phyloP scores from a whole-genome alignment of 2,113 vertebrate species.

The Ailurus styani region DNA sequence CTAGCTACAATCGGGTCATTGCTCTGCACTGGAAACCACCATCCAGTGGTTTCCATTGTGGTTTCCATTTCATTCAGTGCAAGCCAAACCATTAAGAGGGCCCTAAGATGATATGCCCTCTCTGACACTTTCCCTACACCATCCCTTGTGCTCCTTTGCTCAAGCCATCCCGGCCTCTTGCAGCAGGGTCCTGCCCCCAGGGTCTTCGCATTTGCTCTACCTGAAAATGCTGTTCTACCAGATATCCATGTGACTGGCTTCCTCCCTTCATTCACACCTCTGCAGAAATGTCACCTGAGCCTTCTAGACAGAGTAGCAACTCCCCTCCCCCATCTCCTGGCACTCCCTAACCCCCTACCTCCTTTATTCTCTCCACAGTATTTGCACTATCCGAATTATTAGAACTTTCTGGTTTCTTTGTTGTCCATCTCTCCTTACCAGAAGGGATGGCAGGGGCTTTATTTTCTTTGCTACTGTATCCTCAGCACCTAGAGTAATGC shows the following conservation, averaged over 20 bases:
- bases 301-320: background rate
- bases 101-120: background rate
- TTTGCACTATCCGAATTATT: background rate
- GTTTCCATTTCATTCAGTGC: conserved; percentile 3
- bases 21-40: background rate
- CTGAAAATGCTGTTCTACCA: background rate
- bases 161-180: background rate
- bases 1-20: background rate
- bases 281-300: background rate
- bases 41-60: background rate
- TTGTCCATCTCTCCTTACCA: background rate
- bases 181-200: background rate
- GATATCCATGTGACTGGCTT: background rate
- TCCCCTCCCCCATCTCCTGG: background rate
- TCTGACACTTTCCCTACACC: background rate
- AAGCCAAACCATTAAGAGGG: background rate
- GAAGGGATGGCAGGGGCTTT: background rate
- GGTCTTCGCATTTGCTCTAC: background rate
- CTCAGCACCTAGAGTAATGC: background rate
- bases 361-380: background rate
- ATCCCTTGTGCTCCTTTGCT: background rate
- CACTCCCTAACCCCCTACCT: background rate
- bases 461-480: background rate
- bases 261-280: background rate
- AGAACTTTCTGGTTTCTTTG: background rate